Conservation (phyloP, 2,797 vertebrate genomes). For the Galago senegalensis region DNA sequence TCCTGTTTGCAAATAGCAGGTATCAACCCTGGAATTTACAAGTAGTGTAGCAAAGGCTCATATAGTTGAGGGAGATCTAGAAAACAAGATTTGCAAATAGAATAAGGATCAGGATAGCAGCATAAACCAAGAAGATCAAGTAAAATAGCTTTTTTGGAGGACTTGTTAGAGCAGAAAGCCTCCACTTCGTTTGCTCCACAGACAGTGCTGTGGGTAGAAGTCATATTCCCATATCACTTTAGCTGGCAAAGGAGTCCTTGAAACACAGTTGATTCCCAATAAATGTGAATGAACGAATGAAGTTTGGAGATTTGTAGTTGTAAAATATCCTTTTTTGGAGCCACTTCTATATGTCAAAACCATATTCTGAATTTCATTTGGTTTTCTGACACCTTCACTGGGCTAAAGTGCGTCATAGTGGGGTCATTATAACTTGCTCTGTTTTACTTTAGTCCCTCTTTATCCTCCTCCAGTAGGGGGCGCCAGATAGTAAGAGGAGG, state of each 20-base stretch:
- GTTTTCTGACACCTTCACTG: neutral
- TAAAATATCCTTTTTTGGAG: neutral
- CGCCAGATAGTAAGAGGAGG: neutral
- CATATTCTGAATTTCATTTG: neutral
- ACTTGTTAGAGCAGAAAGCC: neutral
- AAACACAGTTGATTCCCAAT: neutral
- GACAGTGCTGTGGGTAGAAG: neutral
- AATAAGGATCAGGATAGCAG: neutral
- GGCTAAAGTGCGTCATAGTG: neutral
- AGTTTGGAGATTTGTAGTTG: neutral
- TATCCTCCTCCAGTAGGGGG: neutral
- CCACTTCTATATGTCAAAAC: neutral
- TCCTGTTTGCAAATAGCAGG: neutral
- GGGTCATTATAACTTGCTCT: neutral
- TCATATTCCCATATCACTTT: neutral
- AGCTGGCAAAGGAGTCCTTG: neutral
- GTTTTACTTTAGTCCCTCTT: neutral
- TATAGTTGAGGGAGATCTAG: neutral
- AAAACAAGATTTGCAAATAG: neutral
- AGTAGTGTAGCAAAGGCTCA: neutral
- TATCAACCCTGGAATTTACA: neutral
- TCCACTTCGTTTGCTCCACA: neutral
- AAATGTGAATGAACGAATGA: neutral
- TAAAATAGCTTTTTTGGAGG: neutral
- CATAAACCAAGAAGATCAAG: neutral